Conservation (phyloP, 2,113 vertebrate genomes). For the Nycticebus coucang region DNA sequence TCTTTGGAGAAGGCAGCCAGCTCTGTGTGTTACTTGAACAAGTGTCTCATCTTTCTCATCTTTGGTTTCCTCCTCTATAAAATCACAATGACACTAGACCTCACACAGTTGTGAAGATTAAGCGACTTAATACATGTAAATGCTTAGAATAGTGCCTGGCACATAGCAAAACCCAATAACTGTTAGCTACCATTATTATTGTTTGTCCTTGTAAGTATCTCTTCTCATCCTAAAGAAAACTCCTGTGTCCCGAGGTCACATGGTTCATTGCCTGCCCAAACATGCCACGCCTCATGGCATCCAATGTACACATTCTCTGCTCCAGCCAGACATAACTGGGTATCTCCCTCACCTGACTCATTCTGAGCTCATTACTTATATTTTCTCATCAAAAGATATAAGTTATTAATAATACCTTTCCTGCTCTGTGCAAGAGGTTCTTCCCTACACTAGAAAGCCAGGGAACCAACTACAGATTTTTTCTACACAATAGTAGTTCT, state of each 20-base stretch:
- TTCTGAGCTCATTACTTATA: background rate
- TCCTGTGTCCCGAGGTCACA: background rate
- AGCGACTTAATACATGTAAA: background rate
- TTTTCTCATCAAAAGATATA: conserved; percentile 27
- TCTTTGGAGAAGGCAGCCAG: background rate
- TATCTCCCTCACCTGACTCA: background rate
- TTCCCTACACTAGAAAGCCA: background rate
- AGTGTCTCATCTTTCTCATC: background rate
- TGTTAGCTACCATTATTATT: background rate
- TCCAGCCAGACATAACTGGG: background rate
- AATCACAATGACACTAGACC: background rate
- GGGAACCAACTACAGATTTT: background rate
- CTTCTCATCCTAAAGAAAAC: background rate
- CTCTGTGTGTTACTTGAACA: background rate
- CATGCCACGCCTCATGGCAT: background rate
- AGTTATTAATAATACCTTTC: background rate
- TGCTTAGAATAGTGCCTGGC: background rate
- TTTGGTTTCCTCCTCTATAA: background rate
- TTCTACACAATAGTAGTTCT: background rate
- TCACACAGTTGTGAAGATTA: background rate
- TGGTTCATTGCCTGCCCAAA: background rate
- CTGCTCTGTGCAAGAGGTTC: background rate
- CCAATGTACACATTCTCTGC: background rate
- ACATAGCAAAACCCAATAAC: background rate
- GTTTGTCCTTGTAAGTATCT: background rate